A percentile compares a stretch with the other conserved stretches of the same genome.
Evolutionary conservation across 2,797 vertebrate genomes (phyloP).

Genomic region (Clarias platycephalus): DNA sequence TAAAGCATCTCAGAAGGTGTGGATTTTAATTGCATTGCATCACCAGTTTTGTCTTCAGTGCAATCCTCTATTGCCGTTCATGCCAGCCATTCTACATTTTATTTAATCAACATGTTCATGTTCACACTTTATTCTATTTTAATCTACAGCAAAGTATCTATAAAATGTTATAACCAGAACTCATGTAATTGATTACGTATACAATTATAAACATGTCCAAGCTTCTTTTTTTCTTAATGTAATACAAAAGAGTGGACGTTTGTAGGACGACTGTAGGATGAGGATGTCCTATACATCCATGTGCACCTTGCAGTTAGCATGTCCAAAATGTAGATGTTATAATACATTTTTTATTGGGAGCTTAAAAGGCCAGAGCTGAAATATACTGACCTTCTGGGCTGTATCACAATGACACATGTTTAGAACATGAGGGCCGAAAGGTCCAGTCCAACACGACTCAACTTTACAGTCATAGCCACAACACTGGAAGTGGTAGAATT

Average conservation of each 20-base stretch:
- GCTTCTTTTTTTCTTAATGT: not conserved
- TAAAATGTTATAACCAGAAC: not conserved
- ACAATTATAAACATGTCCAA: not conserved
- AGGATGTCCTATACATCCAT: not conserved
- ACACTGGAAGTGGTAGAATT: slow-evolving; percentile 40
- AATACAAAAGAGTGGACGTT: not conserved
- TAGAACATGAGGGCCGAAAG: slow-evolving; percentile 51
- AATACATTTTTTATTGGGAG: slow-evolving; percentile 34
- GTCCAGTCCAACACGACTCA: slow-evolving; percentile 25
- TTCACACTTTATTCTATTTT: not conserved
- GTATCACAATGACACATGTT: slow-evolving; percentile 61
- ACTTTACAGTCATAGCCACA: slow-evolving; percentile 30
- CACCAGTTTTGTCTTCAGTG: not conserved
- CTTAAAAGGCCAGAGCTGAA: slow-evolving; percentile 44
- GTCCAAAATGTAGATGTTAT: slow-evolving; percentile 32
- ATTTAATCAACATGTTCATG: not conserved
- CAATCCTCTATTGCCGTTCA: not conserved
- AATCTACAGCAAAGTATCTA: not conserved
- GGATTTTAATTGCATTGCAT: no score
- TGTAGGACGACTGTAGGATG: not conserved
- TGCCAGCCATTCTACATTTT: not conserved
- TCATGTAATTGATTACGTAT: not conserved
- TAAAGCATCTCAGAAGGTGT: no score
- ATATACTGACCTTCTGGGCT: slow-evolving; percentile 53
- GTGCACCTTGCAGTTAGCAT: not conserved